phyloP scores from a whole-genome alignment of 2,113 vertebrate genomes.

The Serilophus lunatus region DNA sequence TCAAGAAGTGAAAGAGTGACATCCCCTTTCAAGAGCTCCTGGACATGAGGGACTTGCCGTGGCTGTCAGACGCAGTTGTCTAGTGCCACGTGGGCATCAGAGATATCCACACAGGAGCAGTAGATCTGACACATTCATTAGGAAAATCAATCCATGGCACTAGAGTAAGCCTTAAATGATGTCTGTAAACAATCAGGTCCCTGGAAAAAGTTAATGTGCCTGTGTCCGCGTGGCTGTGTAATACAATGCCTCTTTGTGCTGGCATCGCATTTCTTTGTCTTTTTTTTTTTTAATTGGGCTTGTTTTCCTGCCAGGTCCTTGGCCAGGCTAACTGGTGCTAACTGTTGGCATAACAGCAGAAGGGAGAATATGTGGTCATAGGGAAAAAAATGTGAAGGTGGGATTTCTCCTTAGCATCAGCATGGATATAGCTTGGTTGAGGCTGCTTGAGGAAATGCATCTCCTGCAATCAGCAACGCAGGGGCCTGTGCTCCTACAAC shows the following conservation, averaged over 20 bases:
- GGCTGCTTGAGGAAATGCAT: not conserved
- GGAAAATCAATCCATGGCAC: not conserved
- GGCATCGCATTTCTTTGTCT: not conserved
- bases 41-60: not conserved
- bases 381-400: not conserved
- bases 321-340: not conserved
- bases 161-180: not conserved
- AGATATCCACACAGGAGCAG: not conserved
- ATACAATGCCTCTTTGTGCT: not conserved
- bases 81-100: not conserved
- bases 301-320: not conserved
- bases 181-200: not conserved
- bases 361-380: accelerated
- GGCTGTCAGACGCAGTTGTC: not conserved
- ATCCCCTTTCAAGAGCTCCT: not conserved
- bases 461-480: not conserved
- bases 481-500: accelerated
- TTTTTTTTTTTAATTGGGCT: not conserved
- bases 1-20: not conserved
- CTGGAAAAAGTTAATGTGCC: not conserved
- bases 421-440: not conserved
- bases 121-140: not conserved
- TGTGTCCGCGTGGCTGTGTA: not conserved
- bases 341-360: not conserved
- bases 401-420: not conserved